Percentiles rank a stretch among this genome's conserved stretches.
Conservation (phyloP, 2,888 invertebrate genomes). For the Disparrhopalites patrizii region DNA sequence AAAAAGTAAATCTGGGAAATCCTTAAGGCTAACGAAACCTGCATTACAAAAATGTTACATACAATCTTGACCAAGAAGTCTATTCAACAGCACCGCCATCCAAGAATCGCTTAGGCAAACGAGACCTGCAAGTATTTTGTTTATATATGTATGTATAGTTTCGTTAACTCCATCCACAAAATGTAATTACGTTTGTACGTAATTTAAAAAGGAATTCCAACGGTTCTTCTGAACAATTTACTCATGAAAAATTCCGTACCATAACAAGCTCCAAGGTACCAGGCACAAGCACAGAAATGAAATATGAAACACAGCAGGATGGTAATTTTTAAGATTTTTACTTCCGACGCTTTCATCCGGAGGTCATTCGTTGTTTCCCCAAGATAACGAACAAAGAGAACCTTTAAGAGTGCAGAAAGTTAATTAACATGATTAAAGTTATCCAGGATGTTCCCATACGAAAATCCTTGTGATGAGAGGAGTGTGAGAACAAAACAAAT, state of each 20-base stretch:
- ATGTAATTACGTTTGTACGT: background rate
- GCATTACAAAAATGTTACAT: too few species aligned
- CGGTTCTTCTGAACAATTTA: background rate
- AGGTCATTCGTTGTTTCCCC: slow-evolving; percentile 39
- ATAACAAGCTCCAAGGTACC: slow-evolving; percentile 43
- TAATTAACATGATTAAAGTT: too few species aligned
- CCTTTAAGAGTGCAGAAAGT: too few species aligned
- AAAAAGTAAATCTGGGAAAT: too few species aligned
- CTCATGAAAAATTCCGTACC: slow-evolving; percentile 7
- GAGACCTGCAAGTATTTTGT: too few species aligned
- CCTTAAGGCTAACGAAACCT: too few species aligned
- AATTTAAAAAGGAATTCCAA: background rate
- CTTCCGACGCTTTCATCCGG: slow-evolving; percentile 37
- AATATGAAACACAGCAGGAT: slow-evolving; percentile 45
- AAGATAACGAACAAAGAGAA: slow-evolving; percentile 38
- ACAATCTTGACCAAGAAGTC: too few species aligned
- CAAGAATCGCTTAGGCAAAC: slow-evolving; percentile 1
- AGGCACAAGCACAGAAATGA: slow-evolving; percentile 45
- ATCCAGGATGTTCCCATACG: too few species aligned
- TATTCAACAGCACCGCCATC: background rate
- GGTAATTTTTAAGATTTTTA: slow-evolving; percentile 41
- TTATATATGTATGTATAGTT: too few species aligned
- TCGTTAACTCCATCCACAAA: background rate
- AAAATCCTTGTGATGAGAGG: too few species aligned
- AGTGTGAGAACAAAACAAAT: too few species aligned